These are phyloP conservation scores for Oppia nitens DNA, from an alignment of 1,140 invertebrate genomes.

Conservation along the genomic window DNA sequence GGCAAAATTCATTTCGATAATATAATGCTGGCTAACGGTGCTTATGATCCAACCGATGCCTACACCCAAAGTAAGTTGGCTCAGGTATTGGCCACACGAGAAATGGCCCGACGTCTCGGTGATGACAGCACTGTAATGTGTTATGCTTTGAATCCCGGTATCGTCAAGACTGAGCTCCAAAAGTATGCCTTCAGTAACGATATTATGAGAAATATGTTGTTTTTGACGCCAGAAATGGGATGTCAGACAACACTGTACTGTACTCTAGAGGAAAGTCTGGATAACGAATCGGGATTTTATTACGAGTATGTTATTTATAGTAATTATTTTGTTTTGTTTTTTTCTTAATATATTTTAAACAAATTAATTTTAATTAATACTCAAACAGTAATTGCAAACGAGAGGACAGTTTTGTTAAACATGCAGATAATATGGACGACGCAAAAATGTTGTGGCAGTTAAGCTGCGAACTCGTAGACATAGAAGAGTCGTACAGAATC, in stretches of 20 bases:
- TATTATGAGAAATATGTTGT: constrained; percentile 53
- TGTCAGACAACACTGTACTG: constrained; percentile 53
- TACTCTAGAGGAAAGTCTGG: constrained; percentile 36
- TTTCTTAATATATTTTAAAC: too few species aligned
- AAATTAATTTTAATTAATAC: too few species aligned
- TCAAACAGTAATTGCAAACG: constrained; percentile 6
- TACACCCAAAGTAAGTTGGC: constrained; percentile 74
- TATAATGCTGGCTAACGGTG: constrained; percentile 40
- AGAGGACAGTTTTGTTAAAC: neutral
- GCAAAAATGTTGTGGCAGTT: neutral
- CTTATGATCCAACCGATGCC: constrained; percentile 47
- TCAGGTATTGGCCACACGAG: constrained; percentile 67
- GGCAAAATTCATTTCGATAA: constrained; percentile 55
- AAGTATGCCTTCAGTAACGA: constrained; percentile 36
- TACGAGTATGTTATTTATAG: constrained; percentile 4
- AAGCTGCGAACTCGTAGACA: constrained; percentile 2
- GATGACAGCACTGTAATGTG: constrained; percentile 37
- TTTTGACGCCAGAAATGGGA: constrained; percentile 50
- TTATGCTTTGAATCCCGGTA: constrained; percentile 19
- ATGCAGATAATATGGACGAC: neutral
- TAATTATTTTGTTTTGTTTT: neutral
- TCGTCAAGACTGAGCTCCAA: constrained; percentile 17
- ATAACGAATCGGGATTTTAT: too few species aligned
- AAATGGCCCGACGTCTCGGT: constrained; percentile 55
- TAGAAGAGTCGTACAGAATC: too few species aligned